Evolutionary conservation across 1,140 invertebrate genomes (phyloP).

Genomic region (Drosophila sulfurigaster): DNA sequence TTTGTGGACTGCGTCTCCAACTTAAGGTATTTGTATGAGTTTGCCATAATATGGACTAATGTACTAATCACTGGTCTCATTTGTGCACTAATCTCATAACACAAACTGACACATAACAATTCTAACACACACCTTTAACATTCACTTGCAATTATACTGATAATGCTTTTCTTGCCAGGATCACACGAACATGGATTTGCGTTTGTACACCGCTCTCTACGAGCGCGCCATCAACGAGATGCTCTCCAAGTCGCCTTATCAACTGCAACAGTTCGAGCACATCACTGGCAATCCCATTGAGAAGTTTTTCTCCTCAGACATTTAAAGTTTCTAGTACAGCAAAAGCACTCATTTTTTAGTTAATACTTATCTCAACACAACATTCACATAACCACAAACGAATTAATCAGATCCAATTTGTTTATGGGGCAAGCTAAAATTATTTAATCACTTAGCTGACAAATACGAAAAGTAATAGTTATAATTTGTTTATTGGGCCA

Average conservation of each 20-base stretch:
- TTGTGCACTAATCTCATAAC: conserved; percentile 57
- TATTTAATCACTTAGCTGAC: conserved; percentile 1
- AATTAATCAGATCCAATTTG: not conserved
- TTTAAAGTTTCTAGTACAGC: not conserved
- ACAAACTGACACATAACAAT: conserved; percentile 14
- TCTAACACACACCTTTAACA: not conserved
- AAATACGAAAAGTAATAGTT: too few relatives aligned
- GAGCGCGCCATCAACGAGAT: conserved; percentile 73
- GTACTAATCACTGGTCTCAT: conserved; percentile 70
- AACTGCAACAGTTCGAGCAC: conserved; percentile 68
- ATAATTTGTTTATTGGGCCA: too few relatives aligned
- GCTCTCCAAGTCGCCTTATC: conserved; percentile 65
- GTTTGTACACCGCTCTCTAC: conserved; percentile 57
- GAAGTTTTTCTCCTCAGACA: conserved; percentile 58
- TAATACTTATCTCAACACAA: not conserved
- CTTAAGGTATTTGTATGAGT: conserved; percentile 71
- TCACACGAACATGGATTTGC: conserved; percentile 52
- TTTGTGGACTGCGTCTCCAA: conserved; percentile 37
- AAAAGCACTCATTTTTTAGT: not conserved
- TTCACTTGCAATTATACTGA: not conserved
- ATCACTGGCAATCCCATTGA: conserved; percentile 73
- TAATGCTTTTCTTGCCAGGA: conserved; percentile 37
- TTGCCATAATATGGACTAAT: conserved; percentile 60
- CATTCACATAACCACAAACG: not conserved
- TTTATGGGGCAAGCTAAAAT: conserved; percentile 12